phyloP scores from a whole-genome alignment of 2,113 vertebrate genomes.

The Hucho hucho region DNA sequence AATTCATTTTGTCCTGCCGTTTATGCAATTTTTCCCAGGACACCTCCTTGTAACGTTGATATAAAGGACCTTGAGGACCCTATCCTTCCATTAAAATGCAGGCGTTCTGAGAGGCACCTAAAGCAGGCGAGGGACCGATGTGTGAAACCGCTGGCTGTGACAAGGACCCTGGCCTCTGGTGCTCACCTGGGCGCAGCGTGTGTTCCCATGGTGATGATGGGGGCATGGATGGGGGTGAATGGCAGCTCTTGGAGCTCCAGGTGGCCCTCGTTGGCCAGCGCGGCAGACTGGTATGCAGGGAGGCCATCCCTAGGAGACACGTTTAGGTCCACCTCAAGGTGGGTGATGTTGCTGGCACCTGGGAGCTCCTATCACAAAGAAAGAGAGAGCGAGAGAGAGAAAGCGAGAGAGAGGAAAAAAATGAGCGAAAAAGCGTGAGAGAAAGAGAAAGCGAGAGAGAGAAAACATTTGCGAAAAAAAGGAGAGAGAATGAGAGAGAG shows the following conservation, averaged over 20 bases:
- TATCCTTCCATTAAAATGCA: background rate
- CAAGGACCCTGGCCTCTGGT: background rate
- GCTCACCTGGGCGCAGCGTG: conserved; percentile 78
- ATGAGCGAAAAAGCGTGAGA: background rate
- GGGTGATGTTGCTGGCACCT: conserved; percentile 70
- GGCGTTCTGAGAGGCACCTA: background rate
- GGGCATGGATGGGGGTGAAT: conserved; percentile 82
- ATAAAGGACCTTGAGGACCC: too few species aligned
- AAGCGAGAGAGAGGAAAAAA: background rate
- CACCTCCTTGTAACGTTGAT: background rate
- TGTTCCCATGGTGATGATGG: conserved; percentile 77
- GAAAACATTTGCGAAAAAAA: too few species aligned
- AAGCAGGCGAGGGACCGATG: background rate
- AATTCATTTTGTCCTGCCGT: too few species aligned
- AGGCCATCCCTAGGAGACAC: conserved; percentile 41
- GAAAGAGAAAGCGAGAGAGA: background rate
- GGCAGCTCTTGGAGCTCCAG: conserved; percentile 75
- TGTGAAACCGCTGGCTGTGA: background rate
- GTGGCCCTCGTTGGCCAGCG: conserved; percentile 1
- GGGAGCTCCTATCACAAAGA: conserved; percentile 52
- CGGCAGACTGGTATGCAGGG: background rate
- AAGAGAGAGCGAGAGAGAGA: background rate
- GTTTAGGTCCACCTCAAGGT: conserved; percentile 76
- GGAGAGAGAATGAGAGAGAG: too few species aligned
- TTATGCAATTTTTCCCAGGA: too few species aligned